Conservation (phyloP, 2,888 invertebrate species). For the Phragmatobia fuliginosa region DNA sequence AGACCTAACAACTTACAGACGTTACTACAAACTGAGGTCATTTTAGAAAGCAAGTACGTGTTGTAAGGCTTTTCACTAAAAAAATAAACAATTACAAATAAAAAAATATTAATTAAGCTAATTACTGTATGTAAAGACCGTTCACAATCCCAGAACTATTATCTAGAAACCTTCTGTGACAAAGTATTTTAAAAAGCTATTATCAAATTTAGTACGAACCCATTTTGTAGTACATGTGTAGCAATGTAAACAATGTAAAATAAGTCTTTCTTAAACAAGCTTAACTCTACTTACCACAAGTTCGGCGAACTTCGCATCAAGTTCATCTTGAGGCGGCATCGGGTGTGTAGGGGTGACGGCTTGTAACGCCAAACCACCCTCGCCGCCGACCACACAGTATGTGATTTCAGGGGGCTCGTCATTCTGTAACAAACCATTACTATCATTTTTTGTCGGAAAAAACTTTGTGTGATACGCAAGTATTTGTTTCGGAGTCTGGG, state of each 20-base stretch:
- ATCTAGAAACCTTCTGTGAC: neutral
- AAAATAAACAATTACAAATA: too few relatives aligned
- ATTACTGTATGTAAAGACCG: neutral
- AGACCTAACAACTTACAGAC: too few relatives aligned
- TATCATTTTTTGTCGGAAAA: too few relatives aligned
- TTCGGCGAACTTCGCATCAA: conserved; percentile 97
- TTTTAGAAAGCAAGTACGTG: too few relatives aligned
- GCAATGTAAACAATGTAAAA: too few relatives aligned
- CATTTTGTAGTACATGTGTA: neutral
- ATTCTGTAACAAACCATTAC: conserved; percentile 90
- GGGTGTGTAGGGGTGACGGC: conserved; percentile 97
- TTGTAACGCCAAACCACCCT: conserved; percentile 94
- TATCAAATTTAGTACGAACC: too few relatives aligned
- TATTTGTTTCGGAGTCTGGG: too few relatives aligned
- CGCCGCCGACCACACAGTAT: conserved; percentile 96
- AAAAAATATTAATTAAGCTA: neutral
- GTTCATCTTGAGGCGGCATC: conserved; percentile 96
- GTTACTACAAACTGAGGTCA: too few relatives aligned
- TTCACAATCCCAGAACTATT: neutral
- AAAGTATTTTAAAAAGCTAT: neutral
- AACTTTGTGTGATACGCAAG: too few relatives aligned
- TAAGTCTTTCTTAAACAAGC: neutral
- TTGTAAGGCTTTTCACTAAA: too few relatives aligned
- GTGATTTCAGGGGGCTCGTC: conserved; percentile 98
- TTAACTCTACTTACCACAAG: conserved; percentile 90